A percentile compares a stretch with the other conserved stretches of the same genome.
These are phyloP conservation scores for Drosophila bipectinata DNA, from an alignment of 1,140 invertebrate species.

Conservation along the genomic window DNA sequence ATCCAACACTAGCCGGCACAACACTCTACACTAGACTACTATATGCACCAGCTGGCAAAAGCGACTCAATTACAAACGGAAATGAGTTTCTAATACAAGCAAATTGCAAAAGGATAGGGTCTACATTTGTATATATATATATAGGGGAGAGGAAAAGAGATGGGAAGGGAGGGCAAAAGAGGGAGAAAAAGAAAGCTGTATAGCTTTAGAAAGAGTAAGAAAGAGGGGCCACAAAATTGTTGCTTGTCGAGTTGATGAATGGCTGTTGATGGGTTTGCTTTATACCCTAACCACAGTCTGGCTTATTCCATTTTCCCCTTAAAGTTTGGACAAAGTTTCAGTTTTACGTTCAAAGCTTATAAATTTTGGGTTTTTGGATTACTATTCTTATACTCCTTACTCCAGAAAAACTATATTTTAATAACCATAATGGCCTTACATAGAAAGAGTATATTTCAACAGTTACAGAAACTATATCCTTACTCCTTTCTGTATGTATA, in stretches of 20 bases:
- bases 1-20: too few species aligned
- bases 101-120: constrained; percentile 60
- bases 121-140: not conserved
- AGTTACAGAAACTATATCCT: too few species aligned
- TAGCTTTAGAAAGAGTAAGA: not conserved
- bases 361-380: not conserved
- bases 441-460: not conserved
- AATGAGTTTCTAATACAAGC: constrained; percentile 77
- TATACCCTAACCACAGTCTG: constrained; percentile 18
- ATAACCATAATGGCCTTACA: too few species aligned
- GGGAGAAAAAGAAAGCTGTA: not conserved
- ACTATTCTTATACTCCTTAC: too few species aligned
- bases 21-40: not conserved
- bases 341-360: not conserved
- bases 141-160: not conserved
- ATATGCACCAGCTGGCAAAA: constrained; percentile 22
- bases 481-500: not conserved
- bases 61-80: constrained; percentile 75
- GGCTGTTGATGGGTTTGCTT: constrained; percentile 47
- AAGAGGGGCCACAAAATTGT: constrained; percentile 44
- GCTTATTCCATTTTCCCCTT: not conserved
- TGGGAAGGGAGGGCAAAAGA: too few species aligned
- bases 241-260: constrained; percentile 68
- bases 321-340: not conserved
- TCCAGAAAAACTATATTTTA: too few species aligned